Evolutionary conservation across 1,140 invertebrate genomes (phyloP).

Genomic region (Temnothorax longispinosus): DNA sequence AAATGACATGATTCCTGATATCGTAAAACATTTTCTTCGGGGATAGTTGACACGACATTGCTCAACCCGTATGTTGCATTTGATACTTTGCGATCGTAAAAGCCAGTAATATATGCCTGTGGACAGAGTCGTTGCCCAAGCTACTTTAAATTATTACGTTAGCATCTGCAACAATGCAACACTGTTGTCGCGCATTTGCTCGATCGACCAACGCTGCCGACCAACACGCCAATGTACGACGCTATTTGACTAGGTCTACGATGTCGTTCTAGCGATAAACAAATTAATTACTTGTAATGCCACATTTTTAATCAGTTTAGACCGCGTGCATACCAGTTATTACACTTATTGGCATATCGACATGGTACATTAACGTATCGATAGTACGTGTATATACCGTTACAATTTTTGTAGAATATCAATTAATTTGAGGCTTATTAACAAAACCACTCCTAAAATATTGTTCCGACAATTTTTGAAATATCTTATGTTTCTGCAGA

Average conservation of each 20-base stretch:
- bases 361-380: background rate
- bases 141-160: constrained; percentile 40
- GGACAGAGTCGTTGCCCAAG: constrained; percentile 9
- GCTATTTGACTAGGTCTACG: constrained; percentile 70
- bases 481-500: background rate
- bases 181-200: constrained; percentile 23
- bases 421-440: background rate
- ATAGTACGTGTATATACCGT: background rate
- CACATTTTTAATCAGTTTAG: constrained; percentile 51
- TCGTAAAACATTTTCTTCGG: background rate
- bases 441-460: background rate
- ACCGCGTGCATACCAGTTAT: background rate
- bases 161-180: constrained; percentile 39
- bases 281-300: constrained; percentile 70
- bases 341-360: constrained; percentile 14
- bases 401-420: background rate
- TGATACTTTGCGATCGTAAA: constrained; percentile 10
- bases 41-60: background rate
- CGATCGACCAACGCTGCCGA: constrained; percentile 7
- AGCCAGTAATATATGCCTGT: background rate
- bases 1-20: background rate
- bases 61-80: background rate
- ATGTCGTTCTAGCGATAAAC: constrained; percentile 71
- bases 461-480: background rate
- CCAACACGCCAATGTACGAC: constrained; percentile 38